Conservation (phyloP, 1,140 invertebrate species). For the Ostrea denselamellosa region DNA sequence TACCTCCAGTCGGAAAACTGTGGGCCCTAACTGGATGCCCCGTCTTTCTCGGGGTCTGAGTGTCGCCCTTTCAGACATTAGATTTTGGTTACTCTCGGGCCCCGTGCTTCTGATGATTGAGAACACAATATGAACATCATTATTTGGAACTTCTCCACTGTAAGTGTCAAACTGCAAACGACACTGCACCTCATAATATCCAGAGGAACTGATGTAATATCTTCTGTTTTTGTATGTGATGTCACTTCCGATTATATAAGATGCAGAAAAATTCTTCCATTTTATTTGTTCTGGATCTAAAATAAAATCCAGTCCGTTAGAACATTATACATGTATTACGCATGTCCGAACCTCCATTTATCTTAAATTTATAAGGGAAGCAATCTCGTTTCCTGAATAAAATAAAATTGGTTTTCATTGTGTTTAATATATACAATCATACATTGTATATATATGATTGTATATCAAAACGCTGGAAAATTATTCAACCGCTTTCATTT, state of each 20-base stretch:
- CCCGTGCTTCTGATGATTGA: neutral
- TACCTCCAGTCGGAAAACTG: neutral
- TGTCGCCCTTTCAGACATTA: neutral
- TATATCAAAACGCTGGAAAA: no score
- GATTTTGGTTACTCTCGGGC: neutral
- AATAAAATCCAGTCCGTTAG: no score
- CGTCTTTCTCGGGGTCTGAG: neutral
- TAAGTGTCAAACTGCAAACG: constrained; percentile 15
- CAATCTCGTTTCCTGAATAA: no score
- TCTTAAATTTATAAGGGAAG: no score
- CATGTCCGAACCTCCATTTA: no score
- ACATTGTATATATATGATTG: no score
- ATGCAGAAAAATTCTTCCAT: neutral
- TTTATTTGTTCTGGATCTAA: neutral
- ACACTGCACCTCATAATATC: constrained; percentile 16
- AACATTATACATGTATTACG: no score
- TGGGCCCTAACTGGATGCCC: neutral
- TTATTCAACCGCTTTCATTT: no score
- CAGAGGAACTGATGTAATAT: neutral
- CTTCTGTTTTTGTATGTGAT: constrained; percentile 16
- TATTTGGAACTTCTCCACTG: neutral
- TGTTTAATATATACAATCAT: no score
- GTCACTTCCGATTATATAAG: neutral
- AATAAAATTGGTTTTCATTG: no score
- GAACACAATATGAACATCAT: neutral